Percentiles rank a stretch among this genome's conserved stretches.
phyloP scores from a whole-genome alignment of 2,888 invertebrate species.

The Mythimna vitellina region DNA sequence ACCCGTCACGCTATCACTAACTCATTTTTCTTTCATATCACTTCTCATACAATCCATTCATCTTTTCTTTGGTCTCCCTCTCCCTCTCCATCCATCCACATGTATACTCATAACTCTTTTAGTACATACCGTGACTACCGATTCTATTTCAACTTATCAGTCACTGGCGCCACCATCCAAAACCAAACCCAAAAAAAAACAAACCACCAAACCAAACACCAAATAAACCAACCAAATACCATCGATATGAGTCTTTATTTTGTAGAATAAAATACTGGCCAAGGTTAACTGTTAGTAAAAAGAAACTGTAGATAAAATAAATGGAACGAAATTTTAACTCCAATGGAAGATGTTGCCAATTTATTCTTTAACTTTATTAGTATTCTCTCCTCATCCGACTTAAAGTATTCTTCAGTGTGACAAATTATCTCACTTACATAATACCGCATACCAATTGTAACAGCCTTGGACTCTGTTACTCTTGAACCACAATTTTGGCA shows the following conservation, averaged over 20 bases:
- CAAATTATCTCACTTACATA: conserved; percentile 40
- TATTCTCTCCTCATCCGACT: conserved; percentile 27
- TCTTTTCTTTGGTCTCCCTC: too few species aligned
- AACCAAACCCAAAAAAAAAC: too few species aligned
- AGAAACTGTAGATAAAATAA: conserved; percentile 20
- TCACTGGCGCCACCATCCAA: too few species aligned
- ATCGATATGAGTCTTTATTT: neutral
- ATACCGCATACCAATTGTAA: conserved; percentile 12
- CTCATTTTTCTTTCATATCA: too few species aligned
- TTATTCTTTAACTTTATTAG: conserved; percentile 42
- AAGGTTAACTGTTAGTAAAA: neutral
- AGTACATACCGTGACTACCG: too few species aligned
- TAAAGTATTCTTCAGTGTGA: conserved; percentile 23
- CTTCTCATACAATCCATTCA: too few species aligned
- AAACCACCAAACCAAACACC: too few species aligned
- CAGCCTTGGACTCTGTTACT: conserved; percentile 20
- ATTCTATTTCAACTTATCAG: too few species aligned
- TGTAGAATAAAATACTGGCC: neutral
- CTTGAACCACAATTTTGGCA: conserved; percentile 25
- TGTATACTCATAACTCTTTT: too few species aligned
- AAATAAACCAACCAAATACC: neutral
- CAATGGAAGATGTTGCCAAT: conserved; percentile 13
- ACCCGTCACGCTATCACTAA: too few species aligned
- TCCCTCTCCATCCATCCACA: too few species aligned
- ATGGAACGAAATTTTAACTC: conserved; percentile 29